Base-by-base conservation (phyloP, 2,113 vertebrate species). In the Solea solea region DNA sequence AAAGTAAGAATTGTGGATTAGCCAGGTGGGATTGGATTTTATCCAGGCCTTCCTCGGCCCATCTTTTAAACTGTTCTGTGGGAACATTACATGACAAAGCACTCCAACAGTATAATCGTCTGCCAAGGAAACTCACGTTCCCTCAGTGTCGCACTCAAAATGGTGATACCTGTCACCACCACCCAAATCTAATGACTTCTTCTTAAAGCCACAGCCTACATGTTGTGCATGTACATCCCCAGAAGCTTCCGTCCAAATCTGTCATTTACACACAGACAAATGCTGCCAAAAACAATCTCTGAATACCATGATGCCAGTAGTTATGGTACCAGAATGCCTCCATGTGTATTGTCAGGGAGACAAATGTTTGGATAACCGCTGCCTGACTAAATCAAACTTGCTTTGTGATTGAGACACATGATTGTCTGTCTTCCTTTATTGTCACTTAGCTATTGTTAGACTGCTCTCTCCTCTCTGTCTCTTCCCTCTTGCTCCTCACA, bases 401-500 rank as follows among this genome's bases (percentile, higher is more conserved):
- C 84, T 87, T 83, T 86, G 79, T 82, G 78, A 86, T 58, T 58
- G 67, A 80, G 83, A 73, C 58, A 64, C 58, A 40, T 63, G 46
- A 62, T 28, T 83, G 64, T 87, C 55, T 34, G 27, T 63, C 66
- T 72, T 79, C 57, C 69, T 78, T 85, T 78, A 50, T 60, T 67
- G 56, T 76, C 82, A 86, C 78, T 39, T 86, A 87, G 83, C 64
- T 87, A 67, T 85, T 87, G 83, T 89, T 82, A 86, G 83, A 90
- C 74, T 80, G 76, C 74, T 81, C 60, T 88, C 79, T 88, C 59
- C 81, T 82, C 83, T 89, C 84, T 90, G 67, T 92, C 74, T 89
- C 77, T 88, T 85, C 78, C 84, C 89, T 89, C 81, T 90, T 88
- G 87, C 79, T 85, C 86, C 88, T 93, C 89, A 84, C 93, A 94